Conservation (phyloP, 1,140 invertebrate species). For the Euwallacea similis region DNA sequence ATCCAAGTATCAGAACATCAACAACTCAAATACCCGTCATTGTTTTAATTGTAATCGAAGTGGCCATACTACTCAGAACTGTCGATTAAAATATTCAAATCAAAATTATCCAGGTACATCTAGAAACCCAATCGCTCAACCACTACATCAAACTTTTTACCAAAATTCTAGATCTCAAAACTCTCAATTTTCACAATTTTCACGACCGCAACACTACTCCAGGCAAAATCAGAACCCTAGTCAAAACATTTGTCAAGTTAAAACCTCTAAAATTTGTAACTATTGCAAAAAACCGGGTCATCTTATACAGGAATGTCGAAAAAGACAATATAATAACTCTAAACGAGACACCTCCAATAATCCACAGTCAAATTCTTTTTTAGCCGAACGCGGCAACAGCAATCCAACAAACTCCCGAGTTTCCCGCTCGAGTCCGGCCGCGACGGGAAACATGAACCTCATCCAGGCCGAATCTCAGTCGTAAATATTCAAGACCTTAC, state of each 20-base stretch:
- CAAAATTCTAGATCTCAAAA: slow-evolving; percentile 10
- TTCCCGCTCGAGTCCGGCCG: no score
- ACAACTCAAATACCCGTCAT: slow-evolving; percentile 9
- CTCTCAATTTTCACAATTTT: background rate
- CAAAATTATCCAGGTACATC: background rate
- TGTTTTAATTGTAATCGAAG: slow-evolving; percentile 11
- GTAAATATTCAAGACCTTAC: slow-evolving; percentile 6
- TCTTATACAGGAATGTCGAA: slow-evolving; percentile 22
- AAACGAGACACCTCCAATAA: slow-evolving; percentile 10
- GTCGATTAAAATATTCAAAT: slow-evolving; percentile 6
- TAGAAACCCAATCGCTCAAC: background rate
- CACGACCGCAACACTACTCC: background rate
- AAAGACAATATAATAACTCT: slow-evolving; percentile 25
- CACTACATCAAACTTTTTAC: background rate
- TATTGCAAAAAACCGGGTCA: slow-evolving; percentile 40
- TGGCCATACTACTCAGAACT: slow-evolving; percentile 14
- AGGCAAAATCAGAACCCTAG: background rate
- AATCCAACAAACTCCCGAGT: no score
- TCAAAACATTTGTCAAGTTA: slow-evolving; percentile 8
- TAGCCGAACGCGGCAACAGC: background rate
- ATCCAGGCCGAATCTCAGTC: slow-evolving; percentile 4
- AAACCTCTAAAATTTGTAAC: slow-evolving; percentile 27
- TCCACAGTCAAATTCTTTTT: slow-evolving; percentile 12
- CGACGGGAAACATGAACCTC: background rate
- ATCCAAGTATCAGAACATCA: slow-evolving; percentile 3